Base-by-base conservation (phyloP, 2,888 invertebrate species). In the Conistra vaccinii region DNA sequence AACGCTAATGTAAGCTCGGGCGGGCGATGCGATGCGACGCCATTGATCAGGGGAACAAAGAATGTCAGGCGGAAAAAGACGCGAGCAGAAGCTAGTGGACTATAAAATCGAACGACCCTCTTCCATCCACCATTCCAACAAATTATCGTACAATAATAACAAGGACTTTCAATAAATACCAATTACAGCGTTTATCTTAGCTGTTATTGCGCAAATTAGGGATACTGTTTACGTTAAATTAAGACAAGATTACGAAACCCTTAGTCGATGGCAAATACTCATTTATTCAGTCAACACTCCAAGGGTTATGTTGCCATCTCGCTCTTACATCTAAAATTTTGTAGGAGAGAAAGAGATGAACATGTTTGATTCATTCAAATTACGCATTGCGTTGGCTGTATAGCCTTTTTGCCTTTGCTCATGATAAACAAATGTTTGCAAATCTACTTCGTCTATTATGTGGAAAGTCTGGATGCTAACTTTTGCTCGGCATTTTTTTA, bases 221-320 rank as follows among this genome's bases (percentile, higher is more conserved):
- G 70, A 87, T 81, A 85, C 76, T 87, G 83, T 88, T 88, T 81
- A 81, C 83, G 58, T 77, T 72, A 83, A 85, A 82, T 87, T 85
- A 84, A 85, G 69, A 76, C 74, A 66, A 85, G 85, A 89, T 89
- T 88, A 84, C 85, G 69, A 69, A 74, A 73, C 78, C 73, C 76
- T 79, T 78, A 76, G 58, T 39, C 68, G 42, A 75, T 73, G 66
- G 76, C 57, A 83, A 83, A 76, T 80, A 81, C 53, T 71, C 45
- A 57, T 72, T 61, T 73, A 76, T 80, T 76, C 61, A 70, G 48
- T 60, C 17, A 80, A 76, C 63, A 79, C 61, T 63, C 42, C 26
- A 66, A 69, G 10, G 51, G 67, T 66, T 68, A 57, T 73, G n/a
- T 20, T 29, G 23, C 26, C 29, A 35, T 77, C 78, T 76, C 65